Base-by-base conservation (phyloP, 2,888 invertebrate genomes). In the Eucera pruinosa region DNA sequence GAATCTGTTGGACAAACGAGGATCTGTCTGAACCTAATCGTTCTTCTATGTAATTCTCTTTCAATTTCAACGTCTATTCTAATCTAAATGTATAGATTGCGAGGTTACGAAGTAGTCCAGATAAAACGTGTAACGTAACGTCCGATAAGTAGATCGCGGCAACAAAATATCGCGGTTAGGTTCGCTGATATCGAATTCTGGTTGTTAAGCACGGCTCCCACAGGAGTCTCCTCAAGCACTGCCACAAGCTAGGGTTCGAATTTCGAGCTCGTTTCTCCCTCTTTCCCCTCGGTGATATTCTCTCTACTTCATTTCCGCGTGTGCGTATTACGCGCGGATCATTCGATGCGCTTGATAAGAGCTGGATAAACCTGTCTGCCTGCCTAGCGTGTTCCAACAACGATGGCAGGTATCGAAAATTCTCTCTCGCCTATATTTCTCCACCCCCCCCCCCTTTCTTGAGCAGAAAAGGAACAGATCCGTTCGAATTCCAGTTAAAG, bases 241-340 rank as follows among this genome's bases (percentile, higher is more conserved):
- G 82, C 68, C 83, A 62, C 18, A 52, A 78, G n/a, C n/a, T n/a
- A 58, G 41, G 71, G 50, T 77, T 78, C 75, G 75, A 77, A 58
- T 79, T 75, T 62, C 66, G 50, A 74, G 62, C 11, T n/a, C 36
- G 25, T 41, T 43, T 61, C 43, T 54, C 33, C 25, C 13, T 43
- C 39, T 33, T 47, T 27, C 54, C 70, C 67, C 23, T 41, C 55
- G 61, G 27, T 20, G 68, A 70, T 76, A 57, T 52, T 68, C 67
- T 77, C 67, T 66, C 54, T 36, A 61, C 45, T 79, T 73, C 55
- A 70, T 69, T 62, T 45, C 15, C 52, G 39, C 33, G 18, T n/a
- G 27, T 25, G 45, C n/a, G 57, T 15, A 5, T 6, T 13, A 11
- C 36, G 36, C 2, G 13, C 27, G 71, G n/a, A 43, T 61, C 61